Conservation (phyloP, 2,888 invertebrate genomes). For the Melanchra persicariae region DNA sequence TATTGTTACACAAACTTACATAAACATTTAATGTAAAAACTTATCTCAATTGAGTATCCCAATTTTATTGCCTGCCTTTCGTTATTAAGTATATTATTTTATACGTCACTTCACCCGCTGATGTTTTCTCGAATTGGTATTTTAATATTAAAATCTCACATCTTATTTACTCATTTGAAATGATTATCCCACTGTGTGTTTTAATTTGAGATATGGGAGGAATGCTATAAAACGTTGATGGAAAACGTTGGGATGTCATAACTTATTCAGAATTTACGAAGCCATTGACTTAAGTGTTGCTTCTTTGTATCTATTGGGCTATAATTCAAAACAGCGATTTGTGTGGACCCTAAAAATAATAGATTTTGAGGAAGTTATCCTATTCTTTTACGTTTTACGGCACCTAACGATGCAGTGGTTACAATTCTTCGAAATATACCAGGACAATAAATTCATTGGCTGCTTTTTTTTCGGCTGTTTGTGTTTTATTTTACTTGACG, state of each 20-base stretch:
- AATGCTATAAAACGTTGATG: slow-evolving; percentile 65
- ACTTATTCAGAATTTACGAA: slow-evolving; percentile 45
- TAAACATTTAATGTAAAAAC: slow-evolving; percentile 16
- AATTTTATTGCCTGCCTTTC: slow-evolving; percentile 26
- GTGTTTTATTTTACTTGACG: slow-evolving; percentile 51
- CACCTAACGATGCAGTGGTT: slow-evolving; percentile 27
- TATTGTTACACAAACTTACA: slow-evolving; percentile 31
- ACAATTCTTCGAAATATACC: slow-evolving; percentile 57
- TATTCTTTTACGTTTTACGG: slow-evolving; percentile 39
- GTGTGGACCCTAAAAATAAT: slow-evolving; percentile 34
- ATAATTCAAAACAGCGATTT: slow-evolving; percentile 45
- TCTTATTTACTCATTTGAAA: slow-evolving; percentile 37
- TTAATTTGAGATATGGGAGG: slow-evolving; percentile 57
- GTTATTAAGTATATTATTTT: slow-evolving; percentile 26
- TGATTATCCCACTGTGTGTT: slow-evolving; percentile 58
- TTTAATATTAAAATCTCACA: slow-evolving; percentile 46
- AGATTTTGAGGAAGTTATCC: slow-evolving; percentile 23
- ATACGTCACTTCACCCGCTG: slow-evolving; percentile 13
- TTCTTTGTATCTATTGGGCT: slow-evolving; percentile 34
- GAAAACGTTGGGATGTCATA: slow-evolving; percentile 48
- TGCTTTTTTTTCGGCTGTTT: slow-evolving; percentile 52
- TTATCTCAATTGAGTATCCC: slow-evolving; percentile 4
- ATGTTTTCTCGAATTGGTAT: slow-evolving; percentile 31
- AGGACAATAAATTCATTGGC: slow-evolving; percentile 60
- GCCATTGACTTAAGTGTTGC: slow-evolving; percentile 53